phyloP scores from a whole-genome alignment of 2,888 invertebrate genomes.

The Thereva nobilitata region DNA sequence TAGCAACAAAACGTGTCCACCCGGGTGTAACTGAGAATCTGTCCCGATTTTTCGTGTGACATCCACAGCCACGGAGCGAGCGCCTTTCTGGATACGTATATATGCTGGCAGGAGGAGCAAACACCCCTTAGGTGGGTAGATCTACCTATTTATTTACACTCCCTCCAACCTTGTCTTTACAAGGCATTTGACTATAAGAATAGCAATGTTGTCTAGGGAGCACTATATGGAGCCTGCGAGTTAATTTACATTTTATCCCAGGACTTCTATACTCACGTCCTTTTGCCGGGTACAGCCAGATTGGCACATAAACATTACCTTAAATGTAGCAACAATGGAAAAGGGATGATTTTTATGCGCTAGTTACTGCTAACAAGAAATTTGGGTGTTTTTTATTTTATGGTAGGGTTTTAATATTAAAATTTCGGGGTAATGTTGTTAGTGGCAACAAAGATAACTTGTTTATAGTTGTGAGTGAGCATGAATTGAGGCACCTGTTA shows the following conservation, averaged over 20 bases:
- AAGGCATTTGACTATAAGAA: neutral
- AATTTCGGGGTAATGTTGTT: no score
- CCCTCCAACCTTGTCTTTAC: neutral
- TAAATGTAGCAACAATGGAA: constrained; percentile 11
- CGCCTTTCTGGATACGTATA: constrained; percentile 10
- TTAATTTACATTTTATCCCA: constrained; percentile 27
- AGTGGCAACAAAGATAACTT: no score
- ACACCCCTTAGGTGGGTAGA: neutral
- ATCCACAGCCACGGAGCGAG: constrained; percentile 2
- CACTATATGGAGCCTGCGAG: constrained; percentile 12
- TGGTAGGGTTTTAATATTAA: no score
- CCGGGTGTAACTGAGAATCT: constrained; percentile 34
- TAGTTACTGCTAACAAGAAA: constrained; percentile 27
- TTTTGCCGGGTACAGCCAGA: neutral
- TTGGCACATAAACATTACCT: constrained; percentile 24
- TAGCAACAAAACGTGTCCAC: constrained; percentile 32
- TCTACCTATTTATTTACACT: constrained; percentile 11
- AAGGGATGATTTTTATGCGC: constrained; percentile 28
- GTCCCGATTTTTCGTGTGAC: constrained; percentile 30
- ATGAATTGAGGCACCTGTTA: no score
- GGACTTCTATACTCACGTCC: neutral
- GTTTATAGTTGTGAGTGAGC: no score
- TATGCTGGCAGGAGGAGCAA: neutral
- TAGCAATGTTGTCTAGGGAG: constrained; percentile 20
- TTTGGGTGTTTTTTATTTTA: no score